Evolutionary conservation across 30 jellyfish, hydroid and myxozoan genomes (phyloP).

Genomic region (Euphysa ruthae): DNA sequence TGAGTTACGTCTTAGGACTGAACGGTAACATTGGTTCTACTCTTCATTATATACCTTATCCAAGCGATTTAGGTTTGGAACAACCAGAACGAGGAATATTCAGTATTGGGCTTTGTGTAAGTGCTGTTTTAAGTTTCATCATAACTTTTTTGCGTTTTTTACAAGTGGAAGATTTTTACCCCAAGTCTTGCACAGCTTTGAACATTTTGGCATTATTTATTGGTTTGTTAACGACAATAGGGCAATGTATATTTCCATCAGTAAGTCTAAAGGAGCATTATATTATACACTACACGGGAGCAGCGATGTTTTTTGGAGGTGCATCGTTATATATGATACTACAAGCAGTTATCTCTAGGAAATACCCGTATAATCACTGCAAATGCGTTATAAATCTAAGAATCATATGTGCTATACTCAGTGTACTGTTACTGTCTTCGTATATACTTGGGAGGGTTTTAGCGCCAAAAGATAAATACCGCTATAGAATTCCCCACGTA

Average conservation of each 20-base stretch:
- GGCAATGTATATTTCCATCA: not conserved
- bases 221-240: slow-evolving; percentile 1
- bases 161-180: not conserved
- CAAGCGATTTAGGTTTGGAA: slow-evolving; percentile 14
- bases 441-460: slow-evolving; percentile 2
- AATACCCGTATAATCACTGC: slow-evolving; percentile 1
- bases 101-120: not conserved
- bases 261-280: not conserved
- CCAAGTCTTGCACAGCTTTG: not conserved
- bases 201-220: not conserved
- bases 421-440: not conserved
- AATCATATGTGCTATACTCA: not conserved
- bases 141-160: not conserved
- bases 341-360: not conserved
- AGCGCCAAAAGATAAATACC: slow-evolving; percentile 4
- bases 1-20: too few species aligned
- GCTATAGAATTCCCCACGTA: slow-evolving; percentile 8
- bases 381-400: not conserved
- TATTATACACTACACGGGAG: slow-evolving; percentile 3
- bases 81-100: slow-evolving; percentile 21
- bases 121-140: not conserved
- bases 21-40: too few species aligned
- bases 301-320: not conserved
- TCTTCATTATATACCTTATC: slow-evolving; percentile 9
- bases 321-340: not conserved